phyloP scores from a whole-genome alignment of 2,888 invertebrate species.

The Ormia ochracea region DNA sequence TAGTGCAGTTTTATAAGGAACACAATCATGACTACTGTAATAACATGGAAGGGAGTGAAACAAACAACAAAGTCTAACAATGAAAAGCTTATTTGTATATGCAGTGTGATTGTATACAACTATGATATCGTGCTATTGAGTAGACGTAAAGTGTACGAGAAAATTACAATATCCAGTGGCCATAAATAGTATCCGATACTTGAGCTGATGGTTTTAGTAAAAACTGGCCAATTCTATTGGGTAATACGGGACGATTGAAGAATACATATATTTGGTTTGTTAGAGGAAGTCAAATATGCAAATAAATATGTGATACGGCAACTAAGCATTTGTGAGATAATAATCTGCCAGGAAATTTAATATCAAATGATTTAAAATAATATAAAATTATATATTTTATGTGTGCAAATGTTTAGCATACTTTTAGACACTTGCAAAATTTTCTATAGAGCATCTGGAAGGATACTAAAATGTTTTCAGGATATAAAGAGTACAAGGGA shows the following conservation, averaged over 20 bases:
- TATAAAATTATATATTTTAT: no score
- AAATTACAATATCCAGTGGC: slow-evolving; percentile 51
- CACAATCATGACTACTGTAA: slow-evolving; percentile 16
- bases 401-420: no score
- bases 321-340: no score
- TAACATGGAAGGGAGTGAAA: not conserved
- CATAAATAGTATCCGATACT: slow-evolving; percentile 25
- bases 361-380: no score
- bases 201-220: slow-evolving; percentile 2
- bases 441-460: no score
- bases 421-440: no score
- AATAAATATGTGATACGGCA: not conserved
- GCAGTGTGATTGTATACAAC: no score
- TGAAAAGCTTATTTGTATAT: slow-evolving; percentile 36
- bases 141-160: slow-evolving; percentile 4
- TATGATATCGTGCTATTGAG: not conserved
- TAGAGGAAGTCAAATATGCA: not conserved
- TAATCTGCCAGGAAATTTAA: no score
- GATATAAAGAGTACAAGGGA: no score
- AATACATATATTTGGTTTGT: not conserved
- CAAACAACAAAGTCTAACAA: slow-evolving; percentile 16
- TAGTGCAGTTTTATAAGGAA: slow-evolving; percentile 25
- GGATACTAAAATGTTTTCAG: no score
- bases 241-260: not conserved
- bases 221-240: not conserved